Evolutionary conservation across 2,113 vertebrate species (phyloP), one percentile per base, ranked within the genome.

Genomic region (Calcarius ornatus): DNA sequence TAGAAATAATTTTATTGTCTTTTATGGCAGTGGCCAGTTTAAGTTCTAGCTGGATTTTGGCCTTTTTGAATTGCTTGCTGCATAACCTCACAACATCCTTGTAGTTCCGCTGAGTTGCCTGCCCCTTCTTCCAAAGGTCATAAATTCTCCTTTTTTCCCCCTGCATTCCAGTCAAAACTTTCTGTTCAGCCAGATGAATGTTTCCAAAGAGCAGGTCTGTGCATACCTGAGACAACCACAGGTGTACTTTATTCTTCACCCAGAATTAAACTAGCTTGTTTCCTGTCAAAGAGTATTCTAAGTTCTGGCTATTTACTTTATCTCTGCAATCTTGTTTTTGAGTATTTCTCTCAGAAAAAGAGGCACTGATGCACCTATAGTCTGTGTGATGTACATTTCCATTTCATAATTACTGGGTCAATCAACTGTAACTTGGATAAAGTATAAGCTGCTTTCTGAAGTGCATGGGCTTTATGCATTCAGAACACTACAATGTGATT

Each of bases 341-440:
- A 66, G 50, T 65, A 27, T 61, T 86, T 48, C 9, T 7, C 28
- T 79, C 70, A 51, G 33, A 56, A 75, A 88, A 95, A 83, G 63
- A 73, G 64, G 15, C 42, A 78, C 10, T 50, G 72, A 73, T 88
- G 37, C 23, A 93, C 38, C 24, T 81, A 48, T 4, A 65, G 9
- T 75, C 61, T 66, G 24, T 5, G 3, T 77, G 50, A 73, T 68
- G 19, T 70, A 51, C 24, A 47, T 94, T 86, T 94, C 65, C n/a
- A 84, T 94, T 95, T 95, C 91, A 64, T 73, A 80, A 86, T 87
- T 80, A 79, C 20, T 73, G 82, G 78, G n/a, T 65, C 53, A 38
- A 66, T 85, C 54, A 77, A 2, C 54, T 61, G 22, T 75, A 86
- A 78, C 63, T 92, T 57, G 61, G 30, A 81, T 80, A 69, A 94